These are phyloP conservation scores for Andrena trimmerana DNA, from an alignment of 2,888 invertebrate genomes.

Conservation along the genomic window DNA sequence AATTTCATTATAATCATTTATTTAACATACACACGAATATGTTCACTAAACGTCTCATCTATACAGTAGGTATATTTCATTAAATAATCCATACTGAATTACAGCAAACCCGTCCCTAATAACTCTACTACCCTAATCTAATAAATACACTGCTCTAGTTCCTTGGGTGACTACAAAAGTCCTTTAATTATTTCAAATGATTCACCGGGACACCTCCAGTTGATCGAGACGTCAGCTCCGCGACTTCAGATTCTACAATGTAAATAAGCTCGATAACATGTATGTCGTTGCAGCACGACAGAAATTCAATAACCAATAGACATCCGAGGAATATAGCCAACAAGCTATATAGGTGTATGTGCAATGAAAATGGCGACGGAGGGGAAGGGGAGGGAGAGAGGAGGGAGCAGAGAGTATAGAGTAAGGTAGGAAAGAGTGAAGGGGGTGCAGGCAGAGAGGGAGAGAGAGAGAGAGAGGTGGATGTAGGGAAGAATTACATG, in stretches of 20 bases:
- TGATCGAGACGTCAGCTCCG: conserved; percentile 46
- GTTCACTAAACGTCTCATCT: neutral
- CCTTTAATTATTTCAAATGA: neutral
- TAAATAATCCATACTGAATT: neutral
- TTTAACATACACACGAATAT: neutral
- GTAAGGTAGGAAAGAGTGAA: conserved; percentile 6
- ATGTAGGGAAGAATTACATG: conserved; percentile 10
- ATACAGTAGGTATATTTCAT: neutral
- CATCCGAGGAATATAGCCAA: conserved; percentile 74
- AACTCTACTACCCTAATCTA: neutral
- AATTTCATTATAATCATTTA: too few species aligned
- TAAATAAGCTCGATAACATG: conserved; percentile 69
- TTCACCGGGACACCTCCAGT: conserved; percentile 23
- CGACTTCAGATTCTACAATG: conserved; percentile 50
- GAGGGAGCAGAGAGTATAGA: neutral
- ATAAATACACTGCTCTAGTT: neutral
- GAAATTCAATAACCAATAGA: conserved; percentile 80
- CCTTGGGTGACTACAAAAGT: neutral
- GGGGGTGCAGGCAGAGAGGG: conserved; percentile 3
- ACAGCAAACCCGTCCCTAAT: neutral
- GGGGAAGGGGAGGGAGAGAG: conserved; percentile 4
- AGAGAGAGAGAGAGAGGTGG: neutral
- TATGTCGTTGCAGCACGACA: conserved; percentile 73
- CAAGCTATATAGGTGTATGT: conserved; percentile 30
- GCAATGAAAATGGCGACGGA: conserved; percentile 33